Evolutionary conservation across 2,888 invertebrate species (phyloP), one percentile per base, ranked within the genome.

Genomic region (Agrotis segetum): DNA sequence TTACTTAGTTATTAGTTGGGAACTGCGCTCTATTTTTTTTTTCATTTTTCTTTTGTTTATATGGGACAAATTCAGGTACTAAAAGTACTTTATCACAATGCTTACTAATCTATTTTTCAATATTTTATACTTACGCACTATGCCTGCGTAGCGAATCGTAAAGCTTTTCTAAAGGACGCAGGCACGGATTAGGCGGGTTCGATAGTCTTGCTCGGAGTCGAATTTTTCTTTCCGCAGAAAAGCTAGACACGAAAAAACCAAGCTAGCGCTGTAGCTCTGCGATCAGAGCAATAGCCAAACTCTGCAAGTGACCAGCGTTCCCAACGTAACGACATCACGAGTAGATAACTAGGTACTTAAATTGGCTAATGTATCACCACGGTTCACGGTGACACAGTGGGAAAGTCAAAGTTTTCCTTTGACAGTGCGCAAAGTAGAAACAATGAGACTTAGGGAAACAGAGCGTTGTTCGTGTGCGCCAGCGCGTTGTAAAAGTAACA

Each of bases 401-500:
- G 93, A 95, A 95, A 95, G 94, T 93, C 92, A 92, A 93, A 93
- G 92, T 93, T 93, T 93, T 93, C 90, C 90, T 90, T 88, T 85
- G 89, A 85, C 82, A 85, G 87, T 88, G 88, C 88, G 88, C 78
- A 81, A 78, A 77, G 82, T 82, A 89, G 89, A 92, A 91, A 94
- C 95, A 95, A 95, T 94, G 89, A 93, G 92, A 91, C 92, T 91
- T 91, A 93, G 93, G 95, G 95, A 95, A 95, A 95, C 95, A 96
- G 95, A 95, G 95, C 95, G 95, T 93, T 92, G 91, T 90, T 94
- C 94, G 93, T 96, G 96, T 92, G 95, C 95, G 95, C 88, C 92
- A 91, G 96, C 93, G 95, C 95, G 95, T 95, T 94, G 94, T 93
- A 96, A 95, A 96, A 95, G 95, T 95, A 95, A 95, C 95, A 95